Conservation (phyloP, 2,888 invertebrate species). For the Coenonympha arcania region DNA sequence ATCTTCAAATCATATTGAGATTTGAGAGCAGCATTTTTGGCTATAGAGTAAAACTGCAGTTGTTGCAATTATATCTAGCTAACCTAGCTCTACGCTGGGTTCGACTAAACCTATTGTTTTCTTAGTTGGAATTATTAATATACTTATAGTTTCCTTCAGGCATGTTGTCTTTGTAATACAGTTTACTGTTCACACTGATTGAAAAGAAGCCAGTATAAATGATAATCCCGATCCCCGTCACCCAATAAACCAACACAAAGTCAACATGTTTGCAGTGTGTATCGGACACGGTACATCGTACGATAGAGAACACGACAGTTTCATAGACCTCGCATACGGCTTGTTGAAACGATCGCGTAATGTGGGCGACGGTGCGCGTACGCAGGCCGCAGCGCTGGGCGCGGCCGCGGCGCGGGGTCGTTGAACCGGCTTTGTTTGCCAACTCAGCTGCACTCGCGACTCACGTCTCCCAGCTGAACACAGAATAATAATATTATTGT, state of each 20-base stretch:
- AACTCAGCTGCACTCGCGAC: constrained; percentile 65
- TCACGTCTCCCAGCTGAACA: constrained; percentile 48
- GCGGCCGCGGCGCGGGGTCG: constrained; percentile 65
- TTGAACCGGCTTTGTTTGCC: constrained; percentile 73
- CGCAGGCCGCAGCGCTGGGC: constrained; percentile 57
- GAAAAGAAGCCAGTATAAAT: too few relatives aligned
- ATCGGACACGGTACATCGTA: not conserved
- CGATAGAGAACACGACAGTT: constrained; percentile 2
- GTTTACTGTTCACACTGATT: too few relatives aligned
- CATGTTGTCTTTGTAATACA: too few relatives aligned
- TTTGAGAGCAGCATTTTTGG: too few relatives aligned
- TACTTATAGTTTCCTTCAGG: too few relatives aligned
- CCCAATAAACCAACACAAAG: not conserved
- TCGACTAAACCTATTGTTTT: too few relatives aligned
- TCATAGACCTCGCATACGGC: constrained; percentile 14
- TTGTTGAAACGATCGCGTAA: constrained; percentile 45
- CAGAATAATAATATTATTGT: constrained; percentile 57
- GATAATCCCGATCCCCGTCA: not conserved
- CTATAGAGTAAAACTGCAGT: too few relatives aligned
- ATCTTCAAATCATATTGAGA: too few relatives aligned
- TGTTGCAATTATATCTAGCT: too few relatives aligned
- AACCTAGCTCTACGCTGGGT: too few relatives aligned
- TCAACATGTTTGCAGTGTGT: not conserved
- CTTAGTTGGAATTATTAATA: too few relatives aligned
- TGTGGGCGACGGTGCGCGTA: constrained; percentile 49